Conservation (phyloP, 2,888 invertebrate species). For the Prosapia bicincta region DNA sequence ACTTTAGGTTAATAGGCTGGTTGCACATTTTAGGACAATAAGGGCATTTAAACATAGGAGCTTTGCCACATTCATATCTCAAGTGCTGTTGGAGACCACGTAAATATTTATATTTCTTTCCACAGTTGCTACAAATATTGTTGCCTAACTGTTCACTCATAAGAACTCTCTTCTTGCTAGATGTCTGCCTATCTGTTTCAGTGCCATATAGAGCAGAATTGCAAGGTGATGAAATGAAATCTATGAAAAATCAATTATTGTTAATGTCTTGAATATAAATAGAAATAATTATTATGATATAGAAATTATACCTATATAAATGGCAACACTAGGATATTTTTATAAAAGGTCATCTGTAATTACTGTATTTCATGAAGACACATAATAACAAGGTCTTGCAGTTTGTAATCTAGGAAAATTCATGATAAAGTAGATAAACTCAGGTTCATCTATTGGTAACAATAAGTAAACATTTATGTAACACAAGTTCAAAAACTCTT, state of each 20-base stretch:
- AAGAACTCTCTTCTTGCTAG: background rate
- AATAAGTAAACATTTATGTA: too few relatives aligned
- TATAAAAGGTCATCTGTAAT: too few relatives aligned
- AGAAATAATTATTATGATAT: too few relatives aligned
- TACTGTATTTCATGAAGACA: too few relatives aligned
- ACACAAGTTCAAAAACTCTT: too few relatives aligned
- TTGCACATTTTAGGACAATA: slow-evolving; percentile 45
- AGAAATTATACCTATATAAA: too few relatives aligned
- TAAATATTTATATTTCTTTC: slow-evolving; percentile 37
- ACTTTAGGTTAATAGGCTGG: slow-evolving; percentile 34
- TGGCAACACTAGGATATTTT: too few relatives aligned
- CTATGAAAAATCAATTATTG: background rate
- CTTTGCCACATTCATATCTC: slow-evolving; percentile 46
- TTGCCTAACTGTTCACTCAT: slow-evolving; percentile 2
- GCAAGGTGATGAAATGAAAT: background rate
- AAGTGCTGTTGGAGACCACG: slow-evolving; percentile 38
- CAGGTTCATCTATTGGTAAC: too few relatives aligned
- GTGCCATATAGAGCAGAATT: background rate
- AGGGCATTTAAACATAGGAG: slow-evolving; percentile 53
- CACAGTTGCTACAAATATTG: slow-evolving; percentile 37
- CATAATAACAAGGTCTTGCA: too few relatives aligned
- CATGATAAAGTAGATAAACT: too few relatives aligned
- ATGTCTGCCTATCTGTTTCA: background rate
- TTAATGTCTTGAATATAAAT: too few relatives aligned
- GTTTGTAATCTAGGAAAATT: too few relatives aligned